Evolutionary conservation across 1,140 invertebrate genomes (phyloP).

Genomic region (Drosophila pruinosa): DNA sequence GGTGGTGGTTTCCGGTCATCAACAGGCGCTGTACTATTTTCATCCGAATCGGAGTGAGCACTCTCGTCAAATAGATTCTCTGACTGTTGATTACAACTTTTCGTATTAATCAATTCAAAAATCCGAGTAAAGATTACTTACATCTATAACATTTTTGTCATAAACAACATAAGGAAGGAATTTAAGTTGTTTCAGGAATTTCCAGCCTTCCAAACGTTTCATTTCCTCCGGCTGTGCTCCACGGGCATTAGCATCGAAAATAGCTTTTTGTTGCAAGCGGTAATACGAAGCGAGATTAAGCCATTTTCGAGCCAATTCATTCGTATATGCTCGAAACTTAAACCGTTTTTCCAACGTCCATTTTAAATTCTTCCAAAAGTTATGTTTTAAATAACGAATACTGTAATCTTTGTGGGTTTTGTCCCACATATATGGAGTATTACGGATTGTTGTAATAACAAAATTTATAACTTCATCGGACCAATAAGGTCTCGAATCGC

Average conservation of each 20-base stretch:
- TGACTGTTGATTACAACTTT: conserved; percentile 1
- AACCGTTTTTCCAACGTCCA: conserved; percentile 35
- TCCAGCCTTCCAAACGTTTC: conserved; percentile 35
- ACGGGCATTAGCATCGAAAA: conserved; percentile 28
- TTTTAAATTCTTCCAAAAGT: conserved; percentile 40
- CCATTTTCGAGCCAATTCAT: conserved; percentile 36
- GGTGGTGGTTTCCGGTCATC: background rate
- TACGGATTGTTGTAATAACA: conserved; percentile 31
- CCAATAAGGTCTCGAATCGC: conserved; percentile 32
- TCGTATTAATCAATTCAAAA: background rate
- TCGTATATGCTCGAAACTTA: conserved; percentile 35
- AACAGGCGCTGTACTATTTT: background rate
- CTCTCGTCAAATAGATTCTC: conserved; percentile 32
- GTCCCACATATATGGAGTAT: conserved; percentile 42
- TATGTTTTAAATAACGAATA: conserved; percentile 35
- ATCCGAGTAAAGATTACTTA: background rate
- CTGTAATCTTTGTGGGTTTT: conserved; percentile 36
- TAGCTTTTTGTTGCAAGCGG: conserved; percentile 34
- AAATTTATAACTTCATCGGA: conserved; percentile 33
- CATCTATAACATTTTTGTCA: conserved; percentile 21
- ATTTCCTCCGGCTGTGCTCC: conserved; percentile 35
- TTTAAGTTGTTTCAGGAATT: conserved; percentile 29
- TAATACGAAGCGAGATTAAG: conserved; percentile 31
- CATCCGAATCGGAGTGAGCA: conserved; percentile 23
- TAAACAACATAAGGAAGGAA: conserved; percentile 11